Conservation (phyloP, 1,140 invertebrate genomes). For the Lasaia peninsularis region DNA sequence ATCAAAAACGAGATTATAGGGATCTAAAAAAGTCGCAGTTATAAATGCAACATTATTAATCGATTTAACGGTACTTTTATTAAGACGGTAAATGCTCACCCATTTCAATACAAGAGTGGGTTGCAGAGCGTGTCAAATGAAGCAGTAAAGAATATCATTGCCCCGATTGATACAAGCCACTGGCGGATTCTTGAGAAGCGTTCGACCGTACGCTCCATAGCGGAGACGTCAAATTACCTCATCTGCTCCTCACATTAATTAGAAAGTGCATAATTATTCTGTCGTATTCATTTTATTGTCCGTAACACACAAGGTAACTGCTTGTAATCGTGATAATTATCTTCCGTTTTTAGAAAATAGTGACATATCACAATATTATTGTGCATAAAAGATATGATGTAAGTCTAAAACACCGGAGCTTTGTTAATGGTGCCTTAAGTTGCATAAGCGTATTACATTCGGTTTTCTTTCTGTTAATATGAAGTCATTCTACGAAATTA, state of each 20-base stretch:
- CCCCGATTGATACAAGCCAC: slow-evolving; percentile 9
- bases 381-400: slow-evolving; percentile 8
- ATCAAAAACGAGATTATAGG: no score
- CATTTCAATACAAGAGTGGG: neutral
- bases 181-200: slow-evolving; percentile 1
- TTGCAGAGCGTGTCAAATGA: slow-evolving; percentile 12
- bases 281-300: slow-evolving; percentile 13
- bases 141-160: slow-evolving; percentile 16
- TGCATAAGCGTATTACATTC: slow-evolving; percentile 4
- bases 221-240: slow-evolving; percentile 16
- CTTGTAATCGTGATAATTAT: slow-evolving; percentile 13
- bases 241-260: slow-evolving; percentile 8
- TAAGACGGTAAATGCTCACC: neutral
- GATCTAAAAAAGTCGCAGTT: no score
- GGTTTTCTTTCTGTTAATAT: neutral
- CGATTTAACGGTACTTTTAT: neutral
- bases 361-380: slow-evolving; percentile 12
- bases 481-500: slow-evolving; percentile 1
- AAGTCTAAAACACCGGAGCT: neutral
- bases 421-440: slow-evolving; percentile 6
- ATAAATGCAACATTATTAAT: neutral
- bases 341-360: slow-evolving; percentile 11
- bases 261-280: slow-evolving; percentile 16
- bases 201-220: slow-evolving; percentile 11
- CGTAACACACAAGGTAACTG: slow-evolving; percentile 9